A percentile compares a stretch with the other conserved stretches of the same genome.
These are phyloP conservation scores for Blastobasis lacticolella DNA, from an alignment of 2,888 invertebrate species.

Conservation along the genomic window DNA sequence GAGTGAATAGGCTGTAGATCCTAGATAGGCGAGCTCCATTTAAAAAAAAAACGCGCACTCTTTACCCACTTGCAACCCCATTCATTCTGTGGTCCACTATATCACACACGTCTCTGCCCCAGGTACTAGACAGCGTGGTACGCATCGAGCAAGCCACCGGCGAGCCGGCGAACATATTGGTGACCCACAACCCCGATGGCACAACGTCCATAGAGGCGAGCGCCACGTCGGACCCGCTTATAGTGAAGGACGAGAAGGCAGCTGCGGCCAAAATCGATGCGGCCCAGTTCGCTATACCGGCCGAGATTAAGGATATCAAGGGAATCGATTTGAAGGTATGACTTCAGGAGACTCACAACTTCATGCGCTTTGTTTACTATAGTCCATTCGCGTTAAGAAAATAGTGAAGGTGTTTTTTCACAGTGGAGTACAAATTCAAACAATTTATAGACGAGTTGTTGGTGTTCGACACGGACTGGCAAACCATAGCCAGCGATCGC, in stretches of 20 bases:
- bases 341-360: not conserved
- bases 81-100: not conserved
- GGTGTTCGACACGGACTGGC: too few species aligned
- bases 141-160: constrained; percentile 68
- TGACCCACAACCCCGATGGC: constrained; percentile 68
- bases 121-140: constrained; percentile 71
- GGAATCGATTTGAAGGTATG: constrained; percentile 63
- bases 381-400: too few species aligned
- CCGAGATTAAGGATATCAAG: constrained; percentile 68
- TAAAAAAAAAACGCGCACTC: too few species aligned
- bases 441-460: too few species aligned
- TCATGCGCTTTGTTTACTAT: too few species aligned
- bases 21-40: not conserved
- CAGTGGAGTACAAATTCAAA: too few species aligned
- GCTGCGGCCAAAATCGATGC: constrained; percentile 46
- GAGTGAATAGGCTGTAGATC: not conserved
- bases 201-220: constrained; percentile 68
- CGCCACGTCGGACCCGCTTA: constrained; percentile 45
- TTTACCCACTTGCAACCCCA: too few species aligned
- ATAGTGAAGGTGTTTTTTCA: too few species aligned
- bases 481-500: too few species aligned
- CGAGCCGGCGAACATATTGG: constrained; percentile 66
- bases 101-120: not conserved
- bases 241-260: constrained; percentile 75
- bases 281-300: constrained; percentile 62